Evolutionary conservation across 2,113 vertebrate genomes (phyloP), one percentile per base, ranked within the genome.

Genomic region (Catagonus wagneri): DNA sequence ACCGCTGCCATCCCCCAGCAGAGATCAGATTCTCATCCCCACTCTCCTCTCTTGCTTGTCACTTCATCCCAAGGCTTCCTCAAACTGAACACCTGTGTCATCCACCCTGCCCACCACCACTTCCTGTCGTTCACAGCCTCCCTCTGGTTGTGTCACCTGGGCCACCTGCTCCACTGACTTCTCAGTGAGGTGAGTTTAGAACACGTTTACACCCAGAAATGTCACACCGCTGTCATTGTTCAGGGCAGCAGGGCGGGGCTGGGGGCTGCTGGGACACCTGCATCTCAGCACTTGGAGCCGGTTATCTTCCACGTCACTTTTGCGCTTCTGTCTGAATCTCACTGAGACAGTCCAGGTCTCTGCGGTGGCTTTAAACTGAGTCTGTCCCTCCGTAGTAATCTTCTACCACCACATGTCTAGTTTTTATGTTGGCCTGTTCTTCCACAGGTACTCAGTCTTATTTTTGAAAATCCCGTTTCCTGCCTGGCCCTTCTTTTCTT

Each of bases 221-320:
- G 44, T 44, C 44, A 44, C 44, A 8, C 8, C 8, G 44, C 44
- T 44, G 44, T 44, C 44, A 44, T 8, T 44, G 44, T 44, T 44
- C 4, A 8, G 44, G 44, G 44, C 44, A 44, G 44, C 44, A 44
- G 8, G 44, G 44, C 4, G 44, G 8, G 44, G 8, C 44, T 44
- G 44, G 44, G 44, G 29, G 65, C 78, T 52, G 16, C 74, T 2
- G 44, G 13, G 34, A 20, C 56, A 6, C 34, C 39, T 10, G 9
- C 5, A 7, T 2, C 20, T 56, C 27, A 2, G 29, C 16, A 8
- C 17, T 13, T 39, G 29, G 39, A 85, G 4, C 1, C 2, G 0
- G 19, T 58, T 66, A 25, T 39, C 16, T 69, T 68, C 63, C 16
- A 7, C 29, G 58, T 75, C 4, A 1, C 7, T 27, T 56, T 23